Evolutionary conservation across 2,113 vertebrate species (phyloP), one percentile per base, ranked within the genome.

Genomic region (Dendropsophus ebraccatus): DNA sequence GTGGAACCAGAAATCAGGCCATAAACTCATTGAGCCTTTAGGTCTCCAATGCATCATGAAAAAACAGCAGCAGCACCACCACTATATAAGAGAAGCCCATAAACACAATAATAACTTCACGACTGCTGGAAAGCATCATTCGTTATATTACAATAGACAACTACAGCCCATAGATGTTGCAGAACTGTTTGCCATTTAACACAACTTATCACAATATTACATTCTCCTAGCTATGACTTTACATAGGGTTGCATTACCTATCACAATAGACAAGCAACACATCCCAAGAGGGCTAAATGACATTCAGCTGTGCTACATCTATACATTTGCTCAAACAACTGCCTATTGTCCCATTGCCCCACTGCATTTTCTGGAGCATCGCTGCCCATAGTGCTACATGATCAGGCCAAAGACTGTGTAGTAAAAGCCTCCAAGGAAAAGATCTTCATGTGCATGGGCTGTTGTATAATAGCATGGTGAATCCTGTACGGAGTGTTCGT

Each of bases 401-500:
- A 41, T 7, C 62, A 32, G 1, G 0, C 28, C 28, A 19, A 35
- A 16, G 62, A 6, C 62, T 1, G 14, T 17, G 3, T 35, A 19
- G 30, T 16, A 9, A 28, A 69, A 19, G 5, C 8, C 65, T n/a
- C 17, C 13, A 79, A 58, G 76, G 12, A 23, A 17, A 37, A 60
- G 35, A 32, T 77, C 8, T 54, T 77, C 23, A 54, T 11, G 52
- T 35, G 19, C 45, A 72, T 35, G 30, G 30, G 41, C 16, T 9
- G 45, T 32, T 30, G 62, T 30, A 37, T 23, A 41, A 56, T 72
- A 41, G 32, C 30, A 35, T 19, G 52, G 17, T 2, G 67, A 83
- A 56, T 83, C 25, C 32, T 83, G 30, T 56, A 50, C 12, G 19
- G 17, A 45, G 9, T 56, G 30, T 58, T 74, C 75, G 82, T 74